phyloP scores from a whole-genome alignment of 35 echinoderm and acorn worm genomes.

The Ophiothrix spiculata region DNA sequence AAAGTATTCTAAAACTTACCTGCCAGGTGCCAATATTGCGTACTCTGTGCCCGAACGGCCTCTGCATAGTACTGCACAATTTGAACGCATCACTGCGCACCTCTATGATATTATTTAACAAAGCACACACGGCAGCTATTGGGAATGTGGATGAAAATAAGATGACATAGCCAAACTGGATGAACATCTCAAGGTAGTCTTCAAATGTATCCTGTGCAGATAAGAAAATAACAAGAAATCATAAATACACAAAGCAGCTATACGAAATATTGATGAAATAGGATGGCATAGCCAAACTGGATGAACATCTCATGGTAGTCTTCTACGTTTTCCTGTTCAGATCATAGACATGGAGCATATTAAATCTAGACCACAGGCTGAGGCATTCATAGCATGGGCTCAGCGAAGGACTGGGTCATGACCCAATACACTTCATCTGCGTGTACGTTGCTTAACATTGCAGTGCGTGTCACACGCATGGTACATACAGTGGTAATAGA shows the following conservation, averaged over 20 bases:
- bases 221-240: too few species aligned
- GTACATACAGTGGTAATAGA: too few species aligned
- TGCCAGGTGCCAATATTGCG: conserved; percentile 95
- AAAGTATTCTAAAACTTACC: too few species aligned
- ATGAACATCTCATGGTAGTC: conserved; percentile 98
- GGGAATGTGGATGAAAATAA: conserved; percentile 97
- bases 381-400: too few species aligned
- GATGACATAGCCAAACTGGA: conserved; percentile 97
- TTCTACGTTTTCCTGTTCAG: conserved; percentile 96
- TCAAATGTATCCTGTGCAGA: conserved; percentile 85
- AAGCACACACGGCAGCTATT: conserved; percentile 79
- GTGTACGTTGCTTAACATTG: too few species aligned
- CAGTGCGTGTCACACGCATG: too few species aligned
- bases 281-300: conserved; percentile 97
- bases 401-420: too few species aligned
- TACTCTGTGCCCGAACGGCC: conserved; percentile 89
- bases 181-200: conserved; percentile 96
- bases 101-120: conserved; percentile 85
- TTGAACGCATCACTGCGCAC: conserved; percentile 96
- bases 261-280: conserved; percentile 99
- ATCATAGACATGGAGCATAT: too few species aligned
- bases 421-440: too few species aligned
- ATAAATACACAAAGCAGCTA: too few species aligned
- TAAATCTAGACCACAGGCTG: too few species aligned
- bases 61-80: conserved; percentile 78